Base-by-base conservation (phyloP, 2,888 invertebrate genomes). In the Microdon myrmicae region DNA sequence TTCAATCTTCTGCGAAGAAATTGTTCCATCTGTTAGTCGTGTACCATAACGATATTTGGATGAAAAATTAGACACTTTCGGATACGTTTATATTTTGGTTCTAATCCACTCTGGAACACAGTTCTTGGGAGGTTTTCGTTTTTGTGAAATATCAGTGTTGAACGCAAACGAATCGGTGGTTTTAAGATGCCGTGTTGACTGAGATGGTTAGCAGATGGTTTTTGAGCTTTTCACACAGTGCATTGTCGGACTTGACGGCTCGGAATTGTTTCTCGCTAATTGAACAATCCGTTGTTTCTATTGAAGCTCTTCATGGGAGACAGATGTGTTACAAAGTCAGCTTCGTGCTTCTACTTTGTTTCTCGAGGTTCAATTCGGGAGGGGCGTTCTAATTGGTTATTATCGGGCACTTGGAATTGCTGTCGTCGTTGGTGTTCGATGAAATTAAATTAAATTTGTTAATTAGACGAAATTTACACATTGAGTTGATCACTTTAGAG, bases 271-370 rank as follows among this genome's bases (percentile, higher is more conserved):
- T 64, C 56, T 16, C 43, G 64, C 64, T 64, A 64, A 64, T 64
- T 64, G 56, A 56, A 35, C 56, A 56, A 64, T 64, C 64, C 56
- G 56, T 56, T 64, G 64, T 64, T 64, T 56, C 51, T 64, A 64
- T 53, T 64, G 64, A 64, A 64, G 64, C 64, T 56, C 64, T 64
- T 51, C 64, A 64, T 64, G 64, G 64, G 64, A 56, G 64, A 64
- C 51, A 31, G 41, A 45, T 45, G 7, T 12, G 43, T 61, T 34
- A 53, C 53, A 59, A 59, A 59, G 45, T 51, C 58, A 58, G 47
- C 48, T 37, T 29, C 37, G 17, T 4, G 19, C 16, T 9, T 17
- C 25, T 9, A 23, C 16, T 25, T 31, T 22, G 43, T 35, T 39
- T 14, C 20, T 19, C 34, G 14, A 12, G 8, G 13, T 26, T 41